Evolutionary conservation across 2,113 vertebrate species (phyloP), one percentile per base, ranked within the genome.

Genomic region (Puntigrus tetrazona): DNA sequence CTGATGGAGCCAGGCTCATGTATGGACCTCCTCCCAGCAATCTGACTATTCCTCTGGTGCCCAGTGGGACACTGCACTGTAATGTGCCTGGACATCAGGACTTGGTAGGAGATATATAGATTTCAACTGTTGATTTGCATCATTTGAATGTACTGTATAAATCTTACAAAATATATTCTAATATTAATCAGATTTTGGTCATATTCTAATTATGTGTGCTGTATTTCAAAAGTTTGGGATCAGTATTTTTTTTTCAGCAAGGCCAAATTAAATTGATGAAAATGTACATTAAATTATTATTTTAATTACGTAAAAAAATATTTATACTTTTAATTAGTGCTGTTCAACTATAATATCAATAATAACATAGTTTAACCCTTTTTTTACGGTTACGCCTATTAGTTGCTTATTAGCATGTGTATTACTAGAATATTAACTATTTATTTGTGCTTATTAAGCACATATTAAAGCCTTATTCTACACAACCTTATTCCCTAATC

Each of bases 51-150:
- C 95, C 95, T 0, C 86, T 96, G 22, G 5, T 95, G 57, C 94
- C 95, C 7, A 1, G 90, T 16, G 94, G 94, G 5, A 84, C 93
- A 13, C 94, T 96, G 63, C 94, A 95, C 78, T 96, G 96, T 91
- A 96, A 95, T 0, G 90, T 96, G 20, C 94, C 93, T 0, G 93
- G 91, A 0, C 96, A 96, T 27, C 95, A 92, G 0, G 82, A 93
- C n/a, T 83, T 96, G 93, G 96, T 96, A 91, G 92, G 95, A 78
- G 5, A 25, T 63, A 38, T 45, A 2, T 3, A 22, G 22, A 70
- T 72, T 27, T 52, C 4, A 20, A 45, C 67, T 70, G 67, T 70
- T 38, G 9, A 70, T 20, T 70, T 38, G 31, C 3, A 34, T 47
- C 4, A 63, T 45, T n/a, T 47, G 25, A 9, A 22, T 2, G 43